Conservation (phyloP, 1,140 invertebrate genomes). For the Anagrus nilaparvatae region DNA sequence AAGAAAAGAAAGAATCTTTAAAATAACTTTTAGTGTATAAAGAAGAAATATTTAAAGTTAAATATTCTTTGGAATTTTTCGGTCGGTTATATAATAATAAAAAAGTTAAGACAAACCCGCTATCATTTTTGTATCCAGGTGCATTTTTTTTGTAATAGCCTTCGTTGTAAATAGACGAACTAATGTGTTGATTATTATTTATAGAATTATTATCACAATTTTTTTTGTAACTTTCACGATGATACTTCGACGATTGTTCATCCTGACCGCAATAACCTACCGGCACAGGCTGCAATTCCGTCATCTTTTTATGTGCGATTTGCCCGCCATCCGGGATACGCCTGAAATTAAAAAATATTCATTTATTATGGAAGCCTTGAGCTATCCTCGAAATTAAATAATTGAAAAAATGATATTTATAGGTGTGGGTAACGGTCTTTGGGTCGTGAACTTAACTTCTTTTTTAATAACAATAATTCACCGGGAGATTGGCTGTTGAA, state of each 20-base stretch:
- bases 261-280: conserved; percentile 38
- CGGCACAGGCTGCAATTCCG: conserved; percentile 43
- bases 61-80: background rate
- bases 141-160: conserved; percentile 39
- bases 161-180: conserved; percentile 38
- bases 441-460: background rate
- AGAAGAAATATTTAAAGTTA: too few species aligned
- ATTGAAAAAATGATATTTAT: background rate
- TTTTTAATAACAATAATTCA: too few species aligned
- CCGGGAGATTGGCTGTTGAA: too few species aligned
- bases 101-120: conserved; percentile 36
- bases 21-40: too few species aligned
- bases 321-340: conserved; percentile 42
- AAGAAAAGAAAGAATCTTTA: too few species aligned
- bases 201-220: too few species aligned
- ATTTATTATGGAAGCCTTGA: background rate
- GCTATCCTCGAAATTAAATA: background rate
- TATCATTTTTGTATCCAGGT: conserved; percentile 40
- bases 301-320: conserved; percentile 44
- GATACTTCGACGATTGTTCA: conserved; percentile 33
- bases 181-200: too few species aligned
- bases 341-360: conserved; percentile 21
- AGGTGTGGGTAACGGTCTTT: background rate
- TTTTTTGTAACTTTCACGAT: too few species aligned
- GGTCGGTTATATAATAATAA: conserved; percentile 5